Evolutionary conservation across 2,797 vertebrate genomes (phyloP).

Genomic region (Yasuhikotakia modesta): DNA sequence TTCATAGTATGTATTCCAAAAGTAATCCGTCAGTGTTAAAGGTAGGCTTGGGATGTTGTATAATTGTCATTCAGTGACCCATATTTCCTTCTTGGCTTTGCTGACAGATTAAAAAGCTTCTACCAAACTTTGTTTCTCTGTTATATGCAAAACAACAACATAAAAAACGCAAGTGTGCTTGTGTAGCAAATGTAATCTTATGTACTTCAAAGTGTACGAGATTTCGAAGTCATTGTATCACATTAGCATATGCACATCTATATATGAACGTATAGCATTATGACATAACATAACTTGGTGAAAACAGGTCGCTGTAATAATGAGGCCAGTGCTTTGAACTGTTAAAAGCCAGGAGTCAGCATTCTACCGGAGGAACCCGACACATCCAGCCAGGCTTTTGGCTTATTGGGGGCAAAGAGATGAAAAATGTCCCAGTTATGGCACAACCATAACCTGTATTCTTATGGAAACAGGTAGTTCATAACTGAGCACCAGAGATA

Average conservation of each 20-base stretch:
- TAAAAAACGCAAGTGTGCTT: too few relatives aligned
- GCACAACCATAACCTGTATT: slow-evolving; percentile 8
- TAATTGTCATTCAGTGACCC: too few relatives aligned
- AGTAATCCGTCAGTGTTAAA: background rate
- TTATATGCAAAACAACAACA: too few relatives aligned
- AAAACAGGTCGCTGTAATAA: background rate
- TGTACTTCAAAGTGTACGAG: too few relatives aligned
- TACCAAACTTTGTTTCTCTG: too few relatives aligned
- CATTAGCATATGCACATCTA: background rate
- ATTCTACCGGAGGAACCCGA: slow-evolving; percentile 32
- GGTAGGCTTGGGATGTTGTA: background rate
- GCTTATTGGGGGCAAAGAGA: slow-evolving; percentile 43
- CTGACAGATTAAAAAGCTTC: too few relatives aligned
- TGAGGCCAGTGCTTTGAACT: slow-evolving; percentile 19
- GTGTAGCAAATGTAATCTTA: too few relatives aligned
- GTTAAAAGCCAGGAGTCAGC: slow-evolving; percentile 4
- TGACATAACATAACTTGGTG: background rate
- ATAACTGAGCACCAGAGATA: slow-evolving; percentile 14
- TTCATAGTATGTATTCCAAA: background rate
- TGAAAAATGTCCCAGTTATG: slow-evolving; percentile 34
- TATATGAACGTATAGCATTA: background rate
- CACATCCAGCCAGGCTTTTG: slow-evolving; percentile 27
- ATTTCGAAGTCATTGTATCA: too few relatives aligned
- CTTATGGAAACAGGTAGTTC: slow-evolving; percentile 28
- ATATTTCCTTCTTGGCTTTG: too few relatives aligned